phyloP scores from a whole-genome alignment of 2,888 invertebrate species.

The Lissocephala sabroskyi region DNA sequence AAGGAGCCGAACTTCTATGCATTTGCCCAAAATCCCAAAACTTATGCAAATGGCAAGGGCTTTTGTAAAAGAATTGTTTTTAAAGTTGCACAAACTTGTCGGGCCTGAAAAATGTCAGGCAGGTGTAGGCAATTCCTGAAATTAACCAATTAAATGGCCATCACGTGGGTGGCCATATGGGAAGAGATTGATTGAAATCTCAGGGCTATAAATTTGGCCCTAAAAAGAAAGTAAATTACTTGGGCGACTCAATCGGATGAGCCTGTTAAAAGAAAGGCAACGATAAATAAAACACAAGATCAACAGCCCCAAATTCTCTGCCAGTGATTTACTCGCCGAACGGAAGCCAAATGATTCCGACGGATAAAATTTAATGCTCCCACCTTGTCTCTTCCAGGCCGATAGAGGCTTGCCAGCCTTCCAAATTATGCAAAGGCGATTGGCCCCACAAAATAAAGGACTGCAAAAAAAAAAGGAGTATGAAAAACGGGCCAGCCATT shows the following conservation, averaged over 20 bases:
- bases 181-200: no score
- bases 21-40: no score
- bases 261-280: slow-evolving; percentile 25
- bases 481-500: no score
- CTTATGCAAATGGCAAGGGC: no score
- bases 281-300: slow-evolving; percentile 42
- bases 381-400: background rate
- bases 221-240: background rate
- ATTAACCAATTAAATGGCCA: background rate
- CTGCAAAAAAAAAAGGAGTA: no score
- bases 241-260: background rate
- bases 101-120: slow-evolving; percentile 11
- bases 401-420: background rate
- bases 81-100: no score
- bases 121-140: background rate
- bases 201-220: background rate
- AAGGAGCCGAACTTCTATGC: no score
- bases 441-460: background rate
- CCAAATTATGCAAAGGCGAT: background rate
- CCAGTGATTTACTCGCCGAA: background rate
- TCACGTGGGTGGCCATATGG: background rate
- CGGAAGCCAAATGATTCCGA: slow-evolving; percentile 1
- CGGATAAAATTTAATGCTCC: background rate
- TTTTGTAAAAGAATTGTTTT: no score
- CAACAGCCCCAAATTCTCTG: slow-evolving; percentile 12